Base-by-base conservation (phyloP, 2,113 vertebrate genomes). In the Halcyon senegalensis region DNA sequence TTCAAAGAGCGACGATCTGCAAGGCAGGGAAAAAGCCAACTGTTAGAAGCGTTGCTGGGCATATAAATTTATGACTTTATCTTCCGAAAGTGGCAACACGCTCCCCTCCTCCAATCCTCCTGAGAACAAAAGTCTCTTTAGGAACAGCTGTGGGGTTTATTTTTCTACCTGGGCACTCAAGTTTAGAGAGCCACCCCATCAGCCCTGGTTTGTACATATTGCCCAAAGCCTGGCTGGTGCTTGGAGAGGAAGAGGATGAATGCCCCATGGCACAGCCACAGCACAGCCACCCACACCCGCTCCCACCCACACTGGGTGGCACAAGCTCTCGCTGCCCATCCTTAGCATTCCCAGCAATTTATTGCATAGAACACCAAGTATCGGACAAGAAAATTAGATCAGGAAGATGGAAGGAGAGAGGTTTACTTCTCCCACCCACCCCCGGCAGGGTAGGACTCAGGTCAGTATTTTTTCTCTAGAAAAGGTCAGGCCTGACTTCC, bases 1-100 rank as follows among this genome's bases (percentile, higher is more conserved):
- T 98, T 98, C 98, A 99, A 97, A 98, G 85, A 98, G 98, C 97
- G 96, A 97, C 91, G 92, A 97, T 97, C 99, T 99, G 97, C 63
- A 97, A 95, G 95, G 95, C 53, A 97, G 44, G 88, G 70, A 53
- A 43, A 68, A 44, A 70, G 17, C 5, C 84, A 87, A 30, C 60
- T 28, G 70, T 93, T 92, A 94, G 6, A 46, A 35, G 7, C 5
- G 1, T 9, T 50, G 28, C 41, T 9, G 20, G 18, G 59, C 33
- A 5, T 1, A 23, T 13, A 30, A 25, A 30, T 37, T 27, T 14
- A n/a, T 3, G 28, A 6, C 28, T 4, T 5, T 6, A 17, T n/a
- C 44, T 11, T 41, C 58, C 19, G 28, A 16, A 5, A n/a, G 35
- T 1, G 76, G 86, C 50, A 30, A 11, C 56, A 13, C 4, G 0